Base-by-base conservation (phyloP, 2,113 vertebrate species). In the Uropsilus gracilis region DNA sequence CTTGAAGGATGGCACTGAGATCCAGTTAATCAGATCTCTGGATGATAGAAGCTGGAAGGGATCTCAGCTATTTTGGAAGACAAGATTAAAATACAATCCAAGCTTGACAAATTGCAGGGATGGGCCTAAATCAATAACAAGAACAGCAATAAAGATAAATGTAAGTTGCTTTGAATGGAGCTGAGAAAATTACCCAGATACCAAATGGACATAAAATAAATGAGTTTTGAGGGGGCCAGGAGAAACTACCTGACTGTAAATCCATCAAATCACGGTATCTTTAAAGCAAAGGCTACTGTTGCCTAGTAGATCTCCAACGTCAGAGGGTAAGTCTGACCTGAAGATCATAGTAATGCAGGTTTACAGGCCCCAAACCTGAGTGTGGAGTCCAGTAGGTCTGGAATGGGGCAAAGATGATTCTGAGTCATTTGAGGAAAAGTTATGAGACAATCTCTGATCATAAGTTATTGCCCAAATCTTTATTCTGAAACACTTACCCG, bases 71-170 rank as follows among this genome's bases (percentile, higher is more conserved):
- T 89, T 90, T 91, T 71, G 80, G 92, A 96, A 91, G 97, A 89
- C 93, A 94, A 88, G 97, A 97, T 96, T 97, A 97, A 97, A 97
- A 97, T 90, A 91, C 91, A 90, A 97, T 95, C 94, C 87, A 90
- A 87, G 94, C 95, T 93, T 97, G 96, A 97, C 86, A 2, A 94
- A 97, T 97, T 89, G 89, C 93, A 94, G 96, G 85, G 93, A 77
- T 34, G 63, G 76, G 17, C 81, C 80, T 97, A 96, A 97, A 96
- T 97, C 97, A 96, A 97, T 97, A 96, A 96, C 76, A 59, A 76
- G 83, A 82, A 13, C 42, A 1, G 50, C 91, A 97, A 97, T 97
- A 91, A 97, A 97, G 97, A 96, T 85, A 95, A 95, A 97, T 95
- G 94, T 72, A 55, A 93, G 89, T 80, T 55, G 72, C 89, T 73